These are phyloP conservation scores for Agapetus fuscipes DNA, from an alignment of 2,888 invertebrate species.

Conservation along the genomic window DNA sequence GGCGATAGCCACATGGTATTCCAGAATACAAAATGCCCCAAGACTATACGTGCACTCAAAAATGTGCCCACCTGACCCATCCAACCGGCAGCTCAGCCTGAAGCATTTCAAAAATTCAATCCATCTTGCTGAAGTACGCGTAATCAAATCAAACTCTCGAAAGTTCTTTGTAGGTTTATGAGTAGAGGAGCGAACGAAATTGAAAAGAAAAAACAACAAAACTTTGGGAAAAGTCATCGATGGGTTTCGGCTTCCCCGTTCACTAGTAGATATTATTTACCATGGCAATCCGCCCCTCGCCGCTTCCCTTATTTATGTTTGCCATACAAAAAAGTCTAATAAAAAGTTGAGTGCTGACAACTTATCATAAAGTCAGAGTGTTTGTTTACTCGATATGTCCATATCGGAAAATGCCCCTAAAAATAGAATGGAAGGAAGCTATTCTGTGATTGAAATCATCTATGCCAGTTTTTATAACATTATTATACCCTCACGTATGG, in stretches of 20 bases:
- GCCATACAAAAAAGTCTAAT: conserved; percentile 19
- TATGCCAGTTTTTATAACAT: no score
- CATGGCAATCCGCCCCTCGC: conserved; percentile 5
- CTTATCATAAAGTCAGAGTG: conserved; percentile 15
- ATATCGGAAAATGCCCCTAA: background rate
- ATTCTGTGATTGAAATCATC: no score
- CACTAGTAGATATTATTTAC: conserved; percentile 13
- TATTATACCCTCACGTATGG: no score
- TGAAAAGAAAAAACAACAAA: no score
- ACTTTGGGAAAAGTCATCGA: no score
- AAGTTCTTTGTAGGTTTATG: no score
- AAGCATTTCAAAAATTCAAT: background rate
- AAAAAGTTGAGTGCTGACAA: conserved; percentile 22
- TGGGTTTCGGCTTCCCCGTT: no score
- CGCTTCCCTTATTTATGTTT: conserved; percentile 18
- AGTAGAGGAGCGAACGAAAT: no score
- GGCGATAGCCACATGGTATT: conserved; percentile 11
- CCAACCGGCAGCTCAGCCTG: no score
- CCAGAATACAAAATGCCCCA: conserved; percentile 10
- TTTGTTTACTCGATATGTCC: conserved; percentile 13
- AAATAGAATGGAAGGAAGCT: no score
- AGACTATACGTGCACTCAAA: background rate
- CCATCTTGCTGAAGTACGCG: background rate
- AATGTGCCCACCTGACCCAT: no score
- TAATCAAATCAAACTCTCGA: no score